Evolutionary conservation across 1,140 invertebrate genomes (phyloP).

Genomic region (Papilio helenus): DNA sequence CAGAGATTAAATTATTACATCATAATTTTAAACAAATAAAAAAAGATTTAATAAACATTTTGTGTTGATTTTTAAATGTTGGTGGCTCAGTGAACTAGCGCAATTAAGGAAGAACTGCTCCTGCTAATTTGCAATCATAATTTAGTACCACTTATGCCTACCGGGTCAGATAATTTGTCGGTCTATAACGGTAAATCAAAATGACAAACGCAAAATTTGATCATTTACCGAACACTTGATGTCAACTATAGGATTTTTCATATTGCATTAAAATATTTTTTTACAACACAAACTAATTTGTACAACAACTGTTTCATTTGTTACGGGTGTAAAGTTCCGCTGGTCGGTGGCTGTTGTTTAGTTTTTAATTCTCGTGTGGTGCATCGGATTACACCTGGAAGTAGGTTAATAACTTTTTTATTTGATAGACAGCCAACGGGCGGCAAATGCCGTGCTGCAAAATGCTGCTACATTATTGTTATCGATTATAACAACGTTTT

Average conservation of each 20-base stretch:
- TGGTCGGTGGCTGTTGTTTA: not conserved
- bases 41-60: no score
- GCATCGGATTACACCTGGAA: slow-evolving; percentile 22
- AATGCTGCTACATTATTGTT: not conserved
- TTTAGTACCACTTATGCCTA: no score
- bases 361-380: slow-evolving; percentile 30
- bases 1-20: no score
- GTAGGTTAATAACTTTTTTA: slow-evolving; percentile 36
- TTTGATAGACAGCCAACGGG: slow-evolving; percentile 27
- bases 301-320: not conserved
- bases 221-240: not conserved
- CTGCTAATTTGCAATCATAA: no score
- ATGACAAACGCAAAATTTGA: no score
- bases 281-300: not conserved
- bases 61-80: no score
- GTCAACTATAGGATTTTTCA: no score
- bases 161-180: no score
- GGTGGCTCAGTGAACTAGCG: no score
- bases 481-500: not conserved
- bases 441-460: slow-evolving; percentile 26
- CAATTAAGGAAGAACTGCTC: no score
- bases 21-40: no score
- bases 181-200: no score
- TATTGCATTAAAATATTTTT: not conserved
- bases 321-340: not conserved